Conservation (phyloP, 1,140 invertebrate species). For the Melipona quadrifasciata region DNA sequence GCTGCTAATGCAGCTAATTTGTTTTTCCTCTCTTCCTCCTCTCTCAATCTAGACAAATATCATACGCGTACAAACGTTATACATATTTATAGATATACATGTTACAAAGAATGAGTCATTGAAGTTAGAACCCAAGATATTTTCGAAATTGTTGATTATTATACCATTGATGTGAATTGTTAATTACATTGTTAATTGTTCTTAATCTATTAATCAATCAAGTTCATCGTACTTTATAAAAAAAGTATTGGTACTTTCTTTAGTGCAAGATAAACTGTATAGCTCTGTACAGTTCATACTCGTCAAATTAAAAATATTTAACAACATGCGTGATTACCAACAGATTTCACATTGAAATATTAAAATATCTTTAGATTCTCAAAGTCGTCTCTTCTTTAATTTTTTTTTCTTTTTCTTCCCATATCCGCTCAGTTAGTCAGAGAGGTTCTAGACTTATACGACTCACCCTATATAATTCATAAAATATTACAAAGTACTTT, state of each 20-base stretch:
- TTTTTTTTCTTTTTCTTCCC: background rate
- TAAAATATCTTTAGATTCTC: background rate
- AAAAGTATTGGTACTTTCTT: background rate
- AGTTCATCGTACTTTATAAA: background rate
- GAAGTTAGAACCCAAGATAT: background rate
- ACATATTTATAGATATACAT: background rate
- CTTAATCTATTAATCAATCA: background rate
- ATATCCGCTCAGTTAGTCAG: no score
- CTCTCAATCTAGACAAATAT: conserved; percentile 67
- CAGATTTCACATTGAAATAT: background rate
- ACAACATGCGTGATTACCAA: background rate
- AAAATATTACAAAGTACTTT: conserved; percentile 63
- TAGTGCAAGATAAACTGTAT: background rate
- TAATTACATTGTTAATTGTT: background rate
- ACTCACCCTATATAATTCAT: background rate
- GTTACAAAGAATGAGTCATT: background rate
- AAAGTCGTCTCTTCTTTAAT: background rate
- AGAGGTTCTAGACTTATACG: background rate
- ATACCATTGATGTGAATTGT: no score
- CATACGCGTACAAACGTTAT: conserved; percentile 19
- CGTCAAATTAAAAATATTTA: background rate
- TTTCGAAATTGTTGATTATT: background rate
- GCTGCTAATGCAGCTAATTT: conserved; percentile 68
- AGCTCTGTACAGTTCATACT: no score
- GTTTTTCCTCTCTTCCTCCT: conserved; percentile 75